Evolutionary conservation across 2,113 vertebrate species (phyloP).

Genomic region (Tachysurus fulvidraco): DNA sequence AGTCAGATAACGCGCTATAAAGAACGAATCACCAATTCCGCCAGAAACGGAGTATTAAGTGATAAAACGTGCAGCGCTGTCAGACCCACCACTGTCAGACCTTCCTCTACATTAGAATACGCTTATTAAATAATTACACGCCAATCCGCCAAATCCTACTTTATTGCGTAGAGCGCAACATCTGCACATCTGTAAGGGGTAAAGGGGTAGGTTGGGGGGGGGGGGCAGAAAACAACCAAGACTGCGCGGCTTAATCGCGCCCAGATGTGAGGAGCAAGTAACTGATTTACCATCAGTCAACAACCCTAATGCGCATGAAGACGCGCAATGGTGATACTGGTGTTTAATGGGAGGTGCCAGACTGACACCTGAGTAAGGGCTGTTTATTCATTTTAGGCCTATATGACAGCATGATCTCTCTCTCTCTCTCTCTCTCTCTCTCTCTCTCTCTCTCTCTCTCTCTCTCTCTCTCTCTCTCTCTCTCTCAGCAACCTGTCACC

Average conservation of each 20-base stretch:
- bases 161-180: slow-evolving; percentile 49
- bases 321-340: slow-evolving; percentile 43
- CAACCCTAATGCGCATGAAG: slow-evolving; percentile 42
- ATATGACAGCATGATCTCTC: background rate
- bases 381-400: slow-evolving; percentile 16
- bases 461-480: slow-evolving; percentile 19
- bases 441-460: slow-evolving; percentile 11
- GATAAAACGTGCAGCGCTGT: slow-evolving; percentile 57
- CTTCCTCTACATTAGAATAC: slow-evolving; percentile 56
- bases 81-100: slow-evolving; percentile 50
- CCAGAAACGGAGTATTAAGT: slow-evolving; percentile 72
- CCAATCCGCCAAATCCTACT: slow-evolving; percentile 56
- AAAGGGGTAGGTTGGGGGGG: background rate
- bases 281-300: slow-evolving; percentile 59
- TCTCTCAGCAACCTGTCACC: slow-evolving; percentile 63
- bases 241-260: slow-evolving; percentile 50
- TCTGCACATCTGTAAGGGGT: slow-evolving; percentile 35
- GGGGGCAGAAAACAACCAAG: slow-evolving; percentile 39
- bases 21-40: slow-evolving; percentile 63
- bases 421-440: background rate
- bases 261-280: slow-evolving; percentile 70
- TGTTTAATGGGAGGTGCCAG: slow-evolving; percentile 25
- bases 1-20: slow-evolving; percentile 69
- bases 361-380: slow-evolving; percentile 11
- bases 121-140: slow-evolving; percentile 54